phyloP scores from a whole-genome alignment of 2,113 vertebrate genomes.

The Campylorhamphus procurvoides region DNA sequence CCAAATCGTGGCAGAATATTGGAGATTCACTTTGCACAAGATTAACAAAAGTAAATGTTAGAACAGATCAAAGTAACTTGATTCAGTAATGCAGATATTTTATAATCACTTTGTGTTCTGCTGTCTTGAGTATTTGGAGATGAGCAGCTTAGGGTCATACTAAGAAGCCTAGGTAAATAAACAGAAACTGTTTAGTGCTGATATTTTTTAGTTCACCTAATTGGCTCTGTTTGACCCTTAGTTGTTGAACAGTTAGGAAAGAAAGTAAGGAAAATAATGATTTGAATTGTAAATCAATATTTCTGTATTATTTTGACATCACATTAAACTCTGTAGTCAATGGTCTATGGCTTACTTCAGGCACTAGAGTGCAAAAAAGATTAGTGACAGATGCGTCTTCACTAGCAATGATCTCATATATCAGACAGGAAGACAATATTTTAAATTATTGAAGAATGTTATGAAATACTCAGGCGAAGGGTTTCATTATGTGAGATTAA shows the following conservation, averaged over 20 bases:
- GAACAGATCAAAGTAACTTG: not conserved
- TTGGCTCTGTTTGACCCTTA: not conserved
- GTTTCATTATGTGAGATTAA: not conserved
- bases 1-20: not conserved
- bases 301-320: not conserved
- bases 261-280: not conserved
- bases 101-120: not conserved
- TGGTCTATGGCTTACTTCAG: not conserved
- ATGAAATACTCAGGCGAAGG: not conserved
- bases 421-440: not conserved
- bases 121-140: not conserved
- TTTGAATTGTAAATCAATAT: constrained; percentile 9
- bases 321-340: not conserved
- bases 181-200: not conserved
- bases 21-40: not conserved
- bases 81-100: not conserved
- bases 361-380: not conserved
- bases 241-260: not conserved
- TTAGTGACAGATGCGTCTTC: not conserved
- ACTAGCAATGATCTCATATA: not conserved
- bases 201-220: not conserved
- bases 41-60: not conserved
- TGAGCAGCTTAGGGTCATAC: not conserved
- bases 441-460: not conserved
- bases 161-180: not conserved